phyloP scores from a whole-genome alignment of 2,797 vertebrate genomes.

The Takifugu ocellatus region DNA sequence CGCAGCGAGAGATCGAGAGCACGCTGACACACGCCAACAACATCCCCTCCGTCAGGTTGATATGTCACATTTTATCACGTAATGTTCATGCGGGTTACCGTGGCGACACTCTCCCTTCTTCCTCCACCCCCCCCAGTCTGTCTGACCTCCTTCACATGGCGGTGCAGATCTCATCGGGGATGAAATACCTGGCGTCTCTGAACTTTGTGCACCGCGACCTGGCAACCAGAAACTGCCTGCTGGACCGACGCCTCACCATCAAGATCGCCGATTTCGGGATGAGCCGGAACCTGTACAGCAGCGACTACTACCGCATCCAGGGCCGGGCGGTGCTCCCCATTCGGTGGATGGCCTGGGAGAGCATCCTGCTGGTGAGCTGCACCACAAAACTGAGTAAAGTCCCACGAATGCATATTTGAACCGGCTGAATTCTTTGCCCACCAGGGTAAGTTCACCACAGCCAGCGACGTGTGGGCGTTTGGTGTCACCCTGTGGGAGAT shows the following conservation, averaged over 20 bases:
- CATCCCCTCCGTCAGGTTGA: constrained; percentile 77
- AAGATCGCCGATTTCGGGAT: constrained; percentile 98
- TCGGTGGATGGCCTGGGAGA: constrained; percentile 99
- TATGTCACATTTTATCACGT: not conserved
- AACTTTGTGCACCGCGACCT: constrained; percentile 97
- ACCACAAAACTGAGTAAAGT: too few species aligned
- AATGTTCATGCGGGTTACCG: not conserved
- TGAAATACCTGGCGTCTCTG: constrained; percentile 93
- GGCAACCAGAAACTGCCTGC: constrained; percentile 94
- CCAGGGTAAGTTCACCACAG: constrained; percentile 97
- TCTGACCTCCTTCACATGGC: constrained; percentile 87
- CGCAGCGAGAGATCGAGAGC: constrained; percentile 81
- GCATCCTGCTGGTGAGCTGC: constrained; percentile 87
- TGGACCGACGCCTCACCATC: constrained; percentile 92
- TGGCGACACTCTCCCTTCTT: not conserved
- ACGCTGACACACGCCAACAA: constrained; percentile 77
- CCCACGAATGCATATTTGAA: not conserved
- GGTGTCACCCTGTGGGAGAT: constrained; percentile 96
- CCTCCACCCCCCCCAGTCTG: constrained; percentile 25
- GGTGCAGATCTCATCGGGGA: constrained; percentile 91
- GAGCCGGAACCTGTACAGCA: constrained; percentile 96
- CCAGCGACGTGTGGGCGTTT: constrained; percentile 95
- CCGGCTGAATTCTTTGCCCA: not conserved
- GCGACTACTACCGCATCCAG: constrained; percentile 97
- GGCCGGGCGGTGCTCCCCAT: constrained; percentile 94